Conservation (phyloP, 2,888 invertebrate genomes). For the Coelogynopora nodosa region DNA sequence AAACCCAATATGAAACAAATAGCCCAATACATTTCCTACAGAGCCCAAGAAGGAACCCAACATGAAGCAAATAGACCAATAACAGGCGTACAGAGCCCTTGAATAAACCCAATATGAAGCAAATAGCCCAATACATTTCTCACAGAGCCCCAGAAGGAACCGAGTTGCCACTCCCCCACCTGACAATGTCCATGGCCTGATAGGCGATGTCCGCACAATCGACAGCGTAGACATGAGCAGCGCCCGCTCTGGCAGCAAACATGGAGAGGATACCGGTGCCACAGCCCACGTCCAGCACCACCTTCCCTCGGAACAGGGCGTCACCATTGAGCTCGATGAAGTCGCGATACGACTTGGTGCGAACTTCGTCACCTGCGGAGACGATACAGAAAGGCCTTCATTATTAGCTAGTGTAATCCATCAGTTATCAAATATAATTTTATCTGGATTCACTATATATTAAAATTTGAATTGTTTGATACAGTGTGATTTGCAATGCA, state of each 20-base stretch:
- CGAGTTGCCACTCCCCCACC: neutral
- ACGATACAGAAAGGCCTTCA: slow-evolving; percentile 15
- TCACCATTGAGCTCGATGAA: slow-evolving; percentile 74
- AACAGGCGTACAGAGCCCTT: too few relatives aligned
- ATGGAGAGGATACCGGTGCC: slow-evolving; percentile 75
- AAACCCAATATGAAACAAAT: too few relatives aligned
- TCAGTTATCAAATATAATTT: neutral
- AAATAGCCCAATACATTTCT: too few relatives aligned
- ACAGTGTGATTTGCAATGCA: too few relatives aligned
- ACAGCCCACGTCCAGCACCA: slow-evolving; percentile 67
- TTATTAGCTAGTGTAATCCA: neutral
- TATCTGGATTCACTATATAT: too few relatives aligned
- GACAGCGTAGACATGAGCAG: slow-evolving; percentile 67
- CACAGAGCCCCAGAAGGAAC: too few relatives aligned
- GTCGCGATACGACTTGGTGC: slow-evolving; percentile 81
- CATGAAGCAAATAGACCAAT: too few relatives aligned
- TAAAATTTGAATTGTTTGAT: too few relatives aligned
- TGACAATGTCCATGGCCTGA: slow-evolving; percentile 30
- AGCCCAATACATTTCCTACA: too few relatives aligned
- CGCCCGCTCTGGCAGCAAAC: slow-evolving; percentile 85
- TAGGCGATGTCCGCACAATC: slow-evolving; percentile 62
- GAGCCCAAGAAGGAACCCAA: too few relatives aligned
- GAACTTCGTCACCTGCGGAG: slow-evolving; percentile 71
- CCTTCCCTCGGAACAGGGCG: slow-evolving; percentile 69
- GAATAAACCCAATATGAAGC: too few relatives aligned